Evolutionary conservation across 2,888 invertebrate genomes (phyloP).

Genomic region (Pegoplata infirma): DNA sequence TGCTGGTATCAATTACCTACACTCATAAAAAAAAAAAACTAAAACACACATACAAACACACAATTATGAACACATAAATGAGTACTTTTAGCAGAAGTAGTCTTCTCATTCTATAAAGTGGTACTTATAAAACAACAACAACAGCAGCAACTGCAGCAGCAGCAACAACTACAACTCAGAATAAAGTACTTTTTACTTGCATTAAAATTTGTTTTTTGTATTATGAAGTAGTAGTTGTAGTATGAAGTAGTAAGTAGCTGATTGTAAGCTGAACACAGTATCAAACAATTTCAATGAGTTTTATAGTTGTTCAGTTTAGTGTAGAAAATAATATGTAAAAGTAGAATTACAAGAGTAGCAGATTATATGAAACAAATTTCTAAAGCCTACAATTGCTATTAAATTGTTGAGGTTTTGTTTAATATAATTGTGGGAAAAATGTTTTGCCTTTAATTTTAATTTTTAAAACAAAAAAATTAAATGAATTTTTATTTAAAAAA

Average conservation of each 20-base stretch:
- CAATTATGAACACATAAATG: constrained; percentile 36
- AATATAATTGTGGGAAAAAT: no score
- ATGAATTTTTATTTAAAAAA: no score
- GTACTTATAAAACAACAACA: constrained; percentile 29
- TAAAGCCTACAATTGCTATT: background rate
- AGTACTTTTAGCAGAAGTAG: constrained; percentile 40
- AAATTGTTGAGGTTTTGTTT: background rate
- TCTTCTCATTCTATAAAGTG: constrained; percentile 38
- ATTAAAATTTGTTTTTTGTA: constrained; percentile 9
- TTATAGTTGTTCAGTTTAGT: constrained; percentile 18
- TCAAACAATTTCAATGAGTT: constrained; percentile 24
- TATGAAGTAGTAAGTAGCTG: constrained; percentile 4
- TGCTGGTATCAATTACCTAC: constrained; percentile 35
- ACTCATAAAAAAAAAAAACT: no score
- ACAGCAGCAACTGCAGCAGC: constrained; percentile 18
- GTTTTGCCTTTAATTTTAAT: no score
- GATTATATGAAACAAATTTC: background rate
- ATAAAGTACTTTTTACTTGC: constrained; percentile 32
- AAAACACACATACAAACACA: background rate
- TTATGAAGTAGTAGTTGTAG: background rate
- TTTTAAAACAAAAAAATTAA: no score
- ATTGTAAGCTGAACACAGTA: constrained; percentile 1
- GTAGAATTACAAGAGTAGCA: no score
- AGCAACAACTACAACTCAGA: constrained; percentile 14
- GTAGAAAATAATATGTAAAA: background rate